Evolutionary conservation across 2,888 invertebrate genomes (phyloP).

Genomic region (Acheta domesticus): DNA sequence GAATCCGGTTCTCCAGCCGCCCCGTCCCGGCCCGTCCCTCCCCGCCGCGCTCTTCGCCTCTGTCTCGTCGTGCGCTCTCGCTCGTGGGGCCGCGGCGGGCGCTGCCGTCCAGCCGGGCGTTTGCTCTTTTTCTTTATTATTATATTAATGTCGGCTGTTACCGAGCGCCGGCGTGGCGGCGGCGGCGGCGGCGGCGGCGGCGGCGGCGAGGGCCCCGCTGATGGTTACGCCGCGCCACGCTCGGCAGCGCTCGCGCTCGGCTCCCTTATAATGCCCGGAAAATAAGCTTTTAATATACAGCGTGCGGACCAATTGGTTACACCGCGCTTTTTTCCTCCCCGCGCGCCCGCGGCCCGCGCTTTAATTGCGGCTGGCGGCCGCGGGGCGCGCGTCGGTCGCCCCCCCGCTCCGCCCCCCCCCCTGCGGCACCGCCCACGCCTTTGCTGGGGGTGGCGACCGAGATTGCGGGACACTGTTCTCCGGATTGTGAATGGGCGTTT

Average conservation of each 20-base stretch:
- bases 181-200: background rate
- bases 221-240: background rate
- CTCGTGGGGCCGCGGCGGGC: background rate
- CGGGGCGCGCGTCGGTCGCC: background rate
- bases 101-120: background rate
- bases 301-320: slow-evolving; percentile 1
- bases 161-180: background rate
- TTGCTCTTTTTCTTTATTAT: slow-evolving; percentile 18
- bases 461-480: too few relatives aligned
- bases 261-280: slow-evolving; percentile 18
- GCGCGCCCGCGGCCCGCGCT: background rate
- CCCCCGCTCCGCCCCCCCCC: background rate
- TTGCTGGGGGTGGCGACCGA: too few relatives aligned
- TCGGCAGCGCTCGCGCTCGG: background rate
- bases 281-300: slow-evolving; percentile 18
- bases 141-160: background rate
- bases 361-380: background rate
- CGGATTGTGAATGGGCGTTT: too few relatives aligned
- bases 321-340: background rate
- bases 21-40: background rate
- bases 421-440: background rate
- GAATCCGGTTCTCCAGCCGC: slow-evolving; percentile 24
- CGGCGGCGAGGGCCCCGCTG: background rate
- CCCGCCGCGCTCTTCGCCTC: background rate
- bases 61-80: background rate